Evolutionary conservation across 2,797 vertebrate species (phyloP).

Genomic region (Gallinago nigripennis): DNA sequence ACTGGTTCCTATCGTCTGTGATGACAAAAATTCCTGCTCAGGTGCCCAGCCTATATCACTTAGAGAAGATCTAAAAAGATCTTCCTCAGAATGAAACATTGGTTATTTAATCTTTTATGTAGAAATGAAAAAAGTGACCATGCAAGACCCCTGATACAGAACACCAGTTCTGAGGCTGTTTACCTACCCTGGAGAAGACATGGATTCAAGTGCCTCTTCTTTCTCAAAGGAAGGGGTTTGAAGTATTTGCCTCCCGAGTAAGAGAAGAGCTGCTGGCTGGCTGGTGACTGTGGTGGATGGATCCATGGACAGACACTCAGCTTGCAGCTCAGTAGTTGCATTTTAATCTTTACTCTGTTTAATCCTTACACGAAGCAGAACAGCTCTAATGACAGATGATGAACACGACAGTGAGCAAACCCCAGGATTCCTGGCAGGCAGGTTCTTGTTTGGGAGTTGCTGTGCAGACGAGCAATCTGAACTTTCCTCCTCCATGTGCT

Average conservation of each 20-base stretch:
- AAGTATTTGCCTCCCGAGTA: neutral
- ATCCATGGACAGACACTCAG: neutral
- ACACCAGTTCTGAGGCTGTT: neutral
- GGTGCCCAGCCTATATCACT: neutral
- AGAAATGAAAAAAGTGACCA: neutral
- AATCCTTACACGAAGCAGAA: conserved; percentile 31
- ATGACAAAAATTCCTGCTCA: neutral
- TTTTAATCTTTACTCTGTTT: conserved; percentile 13
- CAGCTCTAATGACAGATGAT: neutral
- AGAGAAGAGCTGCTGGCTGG: neutral
- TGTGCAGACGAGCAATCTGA: neutral
- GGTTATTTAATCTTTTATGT: neutral
- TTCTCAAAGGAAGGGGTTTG: neutral
- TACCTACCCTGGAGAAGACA: neutral
- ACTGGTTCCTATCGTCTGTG: neutral
- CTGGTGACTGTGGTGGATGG: neutral
- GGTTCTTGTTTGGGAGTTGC: neutral
- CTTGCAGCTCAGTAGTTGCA: neutral
- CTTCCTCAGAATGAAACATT: neutral
- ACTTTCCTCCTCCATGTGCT: neutral
- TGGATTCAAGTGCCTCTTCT: neutral
- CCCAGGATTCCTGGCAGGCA: neutral
- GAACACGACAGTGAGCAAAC: neutral
- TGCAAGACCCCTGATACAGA: neutral
- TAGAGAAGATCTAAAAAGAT: neutral